Percentiles rank a stretch among this genome's conserved stretches.
phyloP scores from a whole-genome alignment of 2,888 invertebrate genomes.

The Craniophora ligustri region DNA sequence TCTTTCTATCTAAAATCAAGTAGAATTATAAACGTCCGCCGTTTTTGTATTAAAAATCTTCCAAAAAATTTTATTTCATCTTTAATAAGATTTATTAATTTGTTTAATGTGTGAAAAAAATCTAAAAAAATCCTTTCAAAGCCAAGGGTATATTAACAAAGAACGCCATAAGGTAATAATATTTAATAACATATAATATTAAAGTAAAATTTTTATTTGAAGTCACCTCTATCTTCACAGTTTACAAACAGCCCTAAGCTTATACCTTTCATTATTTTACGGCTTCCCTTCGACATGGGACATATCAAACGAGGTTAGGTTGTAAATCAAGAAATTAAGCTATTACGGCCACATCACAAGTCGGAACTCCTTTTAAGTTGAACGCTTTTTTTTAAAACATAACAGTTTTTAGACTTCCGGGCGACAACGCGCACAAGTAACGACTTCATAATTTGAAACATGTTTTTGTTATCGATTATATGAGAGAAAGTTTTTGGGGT shows the following conservation, averaged over 20 bases:
- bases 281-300: constrained; percentile 58
- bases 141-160: constrained; percentile 20
- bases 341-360: constrained; percentile 66
- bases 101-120: neutral
- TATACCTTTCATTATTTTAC: constrained; percentile 55
- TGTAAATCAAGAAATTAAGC: constrained; percentile 75
- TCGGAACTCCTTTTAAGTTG: constrained; percentile 56
- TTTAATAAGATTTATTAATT: neutral
- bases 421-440: constrained; percentile 51
- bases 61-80: neutral
- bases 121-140: neutral
- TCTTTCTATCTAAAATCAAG: too few relatives aligned
- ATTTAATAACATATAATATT: constrained; percentile 16
- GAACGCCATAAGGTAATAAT: neutral
- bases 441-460: constrained; percentile 61
- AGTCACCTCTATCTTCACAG: constrained; percentile 36
- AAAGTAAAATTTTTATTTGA: constrained; percentile 34
- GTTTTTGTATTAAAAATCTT: neutral
- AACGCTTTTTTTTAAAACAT: constrained; percentile 63
- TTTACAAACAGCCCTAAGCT: constrained; percentile 34
- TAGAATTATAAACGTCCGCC: too few relatives aligned
- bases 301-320: constrained; percentile 58
- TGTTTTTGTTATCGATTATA: constrained; percentile 57
- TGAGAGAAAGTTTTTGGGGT: constrained; percentile 20
- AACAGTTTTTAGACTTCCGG: constrained; percentile 70